Evolutionary conservation across 1,140 invertebrate genomes (phyloP), one percentile per base, ranked within the genome.

Genomic region (Bombus sylvicola): DNA sequence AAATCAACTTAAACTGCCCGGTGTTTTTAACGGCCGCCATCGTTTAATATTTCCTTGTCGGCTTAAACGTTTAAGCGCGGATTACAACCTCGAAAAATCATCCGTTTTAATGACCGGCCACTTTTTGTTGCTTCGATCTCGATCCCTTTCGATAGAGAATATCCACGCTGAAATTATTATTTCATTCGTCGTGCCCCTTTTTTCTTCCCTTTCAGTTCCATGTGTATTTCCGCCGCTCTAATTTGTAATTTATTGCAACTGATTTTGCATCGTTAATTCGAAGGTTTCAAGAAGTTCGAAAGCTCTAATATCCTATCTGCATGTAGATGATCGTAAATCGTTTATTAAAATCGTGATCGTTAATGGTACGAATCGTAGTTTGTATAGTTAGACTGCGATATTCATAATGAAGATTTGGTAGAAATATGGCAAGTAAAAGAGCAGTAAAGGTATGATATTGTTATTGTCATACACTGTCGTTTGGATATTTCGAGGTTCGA

Each of bases 31-130:
- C 68, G 31, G 62, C 68, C 53, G 66, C 76, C 66, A 69, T 83
- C 75, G 47, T 83, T 83, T 83, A 78, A 83, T 84, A 71, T 79
- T 84, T 84, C 75, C 82, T 79, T 84, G 66, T 78, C 82, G 75
- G 66, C 47, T 84, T 84, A 79, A 84, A 71, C 59, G 76, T 82
- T 82, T 59, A 47, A 75, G 57, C 81, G 25, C 41, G 81, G 81
- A 74, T 75, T 75, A 73, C 68, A 62, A 82, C 41, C 81, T 74
- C 57, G 81, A 47, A 75, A 75, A 64, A 82, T 64, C 57, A 82
- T 75, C 39, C 71, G 41, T 62, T 64, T 43, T 59, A 28, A 73
- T 73, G 69, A 81, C 69, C 68, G 5, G 53, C 64, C 10, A 59
- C 39, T 28, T 28, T 68, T 79, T 68, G 47, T 37, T 57, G 34